phyloP scores from a whole-genome alignment of 2,888 invertebrate species.

The Acanthosoma haemorrhoidale region DNA sequence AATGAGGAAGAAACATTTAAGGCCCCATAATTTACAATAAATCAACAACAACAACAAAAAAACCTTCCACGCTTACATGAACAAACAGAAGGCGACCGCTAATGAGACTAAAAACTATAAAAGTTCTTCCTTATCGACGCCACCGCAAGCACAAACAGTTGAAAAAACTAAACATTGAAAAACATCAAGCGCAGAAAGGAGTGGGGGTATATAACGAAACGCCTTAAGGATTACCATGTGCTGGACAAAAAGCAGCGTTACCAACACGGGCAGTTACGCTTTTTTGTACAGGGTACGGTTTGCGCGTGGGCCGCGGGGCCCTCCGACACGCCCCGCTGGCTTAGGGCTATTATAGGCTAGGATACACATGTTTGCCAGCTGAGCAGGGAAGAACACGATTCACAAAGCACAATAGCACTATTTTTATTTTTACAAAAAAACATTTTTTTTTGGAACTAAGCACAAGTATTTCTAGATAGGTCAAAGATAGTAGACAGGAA shows the following conservation, averaged over 20 bases:
- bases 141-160: not conserved
- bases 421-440: too few relatives aligned
- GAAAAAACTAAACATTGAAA: not conserved
- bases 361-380: too few relatives aligned
- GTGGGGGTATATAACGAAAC: slow-evolving; percentile 1
- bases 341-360: too few relatives aligned
- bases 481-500: too few relatives aligned
- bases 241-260: slow-evolving; percentile 16
- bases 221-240: not conserved
- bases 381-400: too few relatives aligned
- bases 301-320: not conserved
- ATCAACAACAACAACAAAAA: not conserved
- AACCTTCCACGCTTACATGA: not conserved
- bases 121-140: not conserved
- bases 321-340: not conserved
- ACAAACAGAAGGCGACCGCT: not conserved
- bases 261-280: slow-evolving; percentile 23
- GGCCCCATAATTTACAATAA: too few relatives aligned
- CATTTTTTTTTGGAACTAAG: too few relatives aligned
- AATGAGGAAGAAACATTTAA: too few relatives aligned
- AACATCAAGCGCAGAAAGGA: not conserved
- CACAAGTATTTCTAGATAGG: too few relatives aligned
- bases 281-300: not conserved
- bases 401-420: too few relatives aligned
- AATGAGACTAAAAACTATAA: slow-evolving; percentile 8